Evolutionary conservation across 2,113 vertebrate species (phyloP).

Genomic region (Parotia lawesii): DNA sequence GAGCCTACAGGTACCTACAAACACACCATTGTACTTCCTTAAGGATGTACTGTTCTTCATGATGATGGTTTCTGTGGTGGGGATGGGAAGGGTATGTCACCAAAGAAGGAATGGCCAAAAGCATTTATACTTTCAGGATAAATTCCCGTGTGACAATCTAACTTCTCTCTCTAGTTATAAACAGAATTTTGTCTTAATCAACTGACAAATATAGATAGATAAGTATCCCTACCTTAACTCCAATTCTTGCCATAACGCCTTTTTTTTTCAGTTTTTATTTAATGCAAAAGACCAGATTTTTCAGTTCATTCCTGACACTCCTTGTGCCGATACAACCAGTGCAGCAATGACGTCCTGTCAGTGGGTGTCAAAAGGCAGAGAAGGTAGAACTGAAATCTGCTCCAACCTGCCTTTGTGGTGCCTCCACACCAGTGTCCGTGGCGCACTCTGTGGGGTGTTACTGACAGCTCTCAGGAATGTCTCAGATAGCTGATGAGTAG

Average conservation of each 20-base stretch:
- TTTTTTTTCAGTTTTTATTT: background rate
- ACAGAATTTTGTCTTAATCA: background rate
- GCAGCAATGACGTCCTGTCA: too few relatives aligned
- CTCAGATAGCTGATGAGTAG: background rate
- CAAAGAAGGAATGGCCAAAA: background rate
- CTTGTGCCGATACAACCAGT: background rate
- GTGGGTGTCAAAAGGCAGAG: background rate
- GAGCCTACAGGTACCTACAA: background rate
- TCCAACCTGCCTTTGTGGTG: background rate
- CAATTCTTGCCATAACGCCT: too few relatives aligned
- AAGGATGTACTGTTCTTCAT: background rate
- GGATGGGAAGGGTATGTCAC: background rate
- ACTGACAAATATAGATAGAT: background rate
- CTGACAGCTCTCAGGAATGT: background rate
- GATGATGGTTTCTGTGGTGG: background rate
- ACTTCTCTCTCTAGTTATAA: background rate
- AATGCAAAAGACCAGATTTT: background rate
- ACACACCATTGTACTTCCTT: accelerated
- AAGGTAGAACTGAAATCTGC: background rate
- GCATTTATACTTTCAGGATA: background rate
- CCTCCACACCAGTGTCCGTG: accelerated
- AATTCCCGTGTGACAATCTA: background rate
- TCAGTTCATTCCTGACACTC: background rate
- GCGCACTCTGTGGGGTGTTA: background rate
- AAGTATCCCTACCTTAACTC: background rate